Conservation (phyloP, 2,797 vertebrate genomes). For the Capromys pilorides region DNA sequence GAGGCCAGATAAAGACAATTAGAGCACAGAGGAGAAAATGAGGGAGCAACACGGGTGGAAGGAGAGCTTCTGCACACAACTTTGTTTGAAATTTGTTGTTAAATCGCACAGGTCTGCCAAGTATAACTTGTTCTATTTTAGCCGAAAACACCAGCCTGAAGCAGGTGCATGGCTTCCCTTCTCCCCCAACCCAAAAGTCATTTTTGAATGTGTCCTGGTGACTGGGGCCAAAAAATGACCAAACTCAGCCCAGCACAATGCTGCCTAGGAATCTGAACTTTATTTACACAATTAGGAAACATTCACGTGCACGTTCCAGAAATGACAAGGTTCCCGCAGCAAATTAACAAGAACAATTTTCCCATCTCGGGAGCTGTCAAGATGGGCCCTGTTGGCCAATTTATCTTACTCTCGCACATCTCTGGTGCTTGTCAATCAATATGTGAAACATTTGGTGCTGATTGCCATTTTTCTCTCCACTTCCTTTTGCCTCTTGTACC, state of each 20-base stretch:
- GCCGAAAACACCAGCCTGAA: conserved; percentile 68
- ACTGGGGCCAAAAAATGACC: conserved; percentile 75
- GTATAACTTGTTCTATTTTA: conserved; percentile 62
- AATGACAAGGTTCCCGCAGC: conserved; percentile 89
- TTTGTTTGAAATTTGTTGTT: conserved; percentile 63
- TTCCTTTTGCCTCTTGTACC: conserved; percentile 89
- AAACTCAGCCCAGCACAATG: conserved; percentile 75
- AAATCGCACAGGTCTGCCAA: conserved; percentile 54
- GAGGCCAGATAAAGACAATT: neutral
- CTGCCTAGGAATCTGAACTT: conserved; percentile 85
- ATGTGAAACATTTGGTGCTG: conserved; percentile 90
- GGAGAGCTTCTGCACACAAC: neutral
- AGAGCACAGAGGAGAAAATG: conserved; percentile 39
- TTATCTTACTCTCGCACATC: conserved; percentile 91
- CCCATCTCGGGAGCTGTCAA: conserved; percentile 90
- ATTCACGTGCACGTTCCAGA: conserved; percentile 85
- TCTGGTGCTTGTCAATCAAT: conserved; percentile 92
- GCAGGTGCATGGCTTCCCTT: conserved; percentile 65
- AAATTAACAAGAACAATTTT: conserved; percentile 92
- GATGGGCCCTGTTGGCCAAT: conserved; percentile 90
- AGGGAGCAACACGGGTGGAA: neutral
- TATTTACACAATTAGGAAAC: conserved; percentile 90
- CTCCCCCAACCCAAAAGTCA: conserved; percentile 49
- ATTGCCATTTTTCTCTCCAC: conserved; percentile 90
- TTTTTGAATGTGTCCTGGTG: conserved; percentile 72